A percentile compares a stretch with the other conserved stretches of the same genome.
Conservation (phyloP, 2,797 vertebrate genomes). For the Sebastes flavidus region DNA sequence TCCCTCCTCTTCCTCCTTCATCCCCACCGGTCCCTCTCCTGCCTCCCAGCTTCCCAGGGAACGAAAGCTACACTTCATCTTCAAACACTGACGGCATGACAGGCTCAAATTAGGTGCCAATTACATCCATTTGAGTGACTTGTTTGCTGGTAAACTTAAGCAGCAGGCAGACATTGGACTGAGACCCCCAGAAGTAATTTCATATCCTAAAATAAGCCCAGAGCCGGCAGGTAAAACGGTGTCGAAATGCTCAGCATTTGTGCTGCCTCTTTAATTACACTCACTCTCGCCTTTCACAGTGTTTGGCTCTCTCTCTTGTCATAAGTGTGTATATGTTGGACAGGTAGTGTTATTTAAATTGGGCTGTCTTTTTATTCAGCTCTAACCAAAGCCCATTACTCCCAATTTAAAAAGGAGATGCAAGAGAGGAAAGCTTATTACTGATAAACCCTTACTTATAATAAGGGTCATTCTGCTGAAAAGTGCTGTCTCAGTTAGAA, state of each 20-base stretch:
- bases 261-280: slow-evolving; percentile 47
- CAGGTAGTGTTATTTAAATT: slow-evolving; percentile 37
- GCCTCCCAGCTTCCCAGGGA: slow-evolving; percentile 26
- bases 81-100: slow-evolving; percentile 66
- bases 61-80: slow-evolving; percentile 51
- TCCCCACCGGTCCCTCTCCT: background rate
- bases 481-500: slow-evolving; percentile 58
- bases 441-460: slow-evolving; percentile 54
- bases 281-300: background rate
- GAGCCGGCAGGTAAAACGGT: slow-evolving; percentile 41
- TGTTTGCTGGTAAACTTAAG: slow-evolving; percentile 70
- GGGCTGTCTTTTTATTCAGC: slow-evolving; percentile 29
- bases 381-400: slow-evolving; percentile 41
- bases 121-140: slow-evolving; percentile 71
- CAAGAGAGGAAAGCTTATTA: slow-evolving; percentile 53
- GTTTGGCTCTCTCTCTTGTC: slow-evolving; percentile 19
- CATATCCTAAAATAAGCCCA: slow-evolving; percentile 56
- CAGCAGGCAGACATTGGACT: slow-evolving; percentile 72
- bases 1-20: background rate
- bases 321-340: slow-evolving; percentile 8
- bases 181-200: slow-evolving; percentile 77
- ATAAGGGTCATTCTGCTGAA: slow-evolving; percentile 51
- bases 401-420: slow-evolving; percentile 42
- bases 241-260: slow-evolving; percentile 47
- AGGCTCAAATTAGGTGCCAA: slow-evolving; percentile 76